Conservation (phyloP, 1,140 invertebrate species). For the Pristionchus pacificus region DNA sequence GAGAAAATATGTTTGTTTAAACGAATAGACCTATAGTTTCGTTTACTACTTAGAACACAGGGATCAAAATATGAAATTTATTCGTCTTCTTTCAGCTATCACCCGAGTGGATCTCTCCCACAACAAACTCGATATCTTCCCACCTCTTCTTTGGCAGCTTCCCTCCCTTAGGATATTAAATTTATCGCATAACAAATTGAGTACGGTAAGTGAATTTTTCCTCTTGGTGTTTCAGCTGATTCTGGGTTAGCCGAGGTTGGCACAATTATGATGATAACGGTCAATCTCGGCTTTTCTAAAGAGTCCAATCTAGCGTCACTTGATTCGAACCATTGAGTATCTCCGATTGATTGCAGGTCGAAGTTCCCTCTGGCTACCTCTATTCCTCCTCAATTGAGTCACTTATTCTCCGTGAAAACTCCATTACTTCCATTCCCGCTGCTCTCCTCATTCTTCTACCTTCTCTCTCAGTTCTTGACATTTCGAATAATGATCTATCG, state of each 20-base stretch:
- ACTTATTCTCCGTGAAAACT: neutral
- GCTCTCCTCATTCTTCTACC: slow-evolving; percentile 63
- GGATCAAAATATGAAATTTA: neutral
- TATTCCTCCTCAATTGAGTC: neutral
- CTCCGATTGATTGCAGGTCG: neutral
- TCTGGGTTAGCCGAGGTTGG: no score
- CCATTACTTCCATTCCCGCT: neutral
- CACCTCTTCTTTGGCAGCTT: slow-evolving; percentile 76
- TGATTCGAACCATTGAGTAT: no score
- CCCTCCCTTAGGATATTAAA: slow-evolving; percentile 65
- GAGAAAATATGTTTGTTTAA: no score
- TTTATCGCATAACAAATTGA: slow-evolving; percentile 19
- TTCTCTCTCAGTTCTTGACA: slow-evolving; percentile 74
- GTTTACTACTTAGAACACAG: no score
- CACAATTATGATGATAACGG: no score
- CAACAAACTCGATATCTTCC: slow-evolving; percentile 77
- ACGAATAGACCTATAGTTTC: no score
- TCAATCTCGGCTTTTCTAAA: no score
- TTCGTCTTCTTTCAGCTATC: slow-evolving; percentile 68
- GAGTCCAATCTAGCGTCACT: no score
- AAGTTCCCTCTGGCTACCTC: neutral
- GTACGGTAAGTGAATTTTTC: neutral
- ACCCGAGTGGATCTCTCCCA: slow-evolving; percentile 88
- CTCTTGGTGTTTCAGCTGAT: no score
- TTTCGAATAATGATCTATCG: slow-evolving; percentile 89